Percentiles rank a stretch among this genome's conserved stretches.
These are phyloP conservation scores for Microtus montanus DNA, from an alignment of 2,113 vertebrate species.

Conservation along the genomic window DNA sequence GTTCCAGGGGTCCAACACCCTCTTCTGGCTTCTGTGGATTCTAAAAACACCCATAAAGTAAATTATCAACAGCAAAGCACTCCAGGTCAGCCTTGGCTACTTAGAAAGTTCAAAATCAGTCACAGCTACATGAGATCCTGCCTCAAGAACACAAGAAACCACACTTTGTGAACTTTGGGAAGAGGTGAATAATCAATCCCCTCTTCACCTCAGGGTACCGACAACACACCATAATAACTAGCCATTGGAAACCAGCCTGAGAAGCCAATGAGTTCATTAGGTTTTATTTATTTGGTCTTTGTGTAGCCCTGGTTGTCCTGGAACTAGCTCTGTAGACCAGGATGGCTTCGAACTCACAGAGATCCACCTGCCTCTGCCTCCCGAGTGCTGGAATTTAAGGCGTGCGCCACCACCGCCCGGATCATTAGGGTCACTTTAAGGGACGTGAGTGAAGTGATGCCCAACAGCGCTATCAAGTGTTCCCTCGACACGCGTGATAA, in stretches of 20 bases:
- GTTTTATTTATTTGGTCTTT: neutral
- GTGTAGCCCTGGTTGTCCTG: neutral
- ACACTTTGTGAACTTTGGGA: neutral
- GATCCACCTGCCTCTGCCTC: neutral
- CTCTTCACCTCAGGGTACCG: neutral
- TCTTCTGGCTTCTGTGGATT: neutral
- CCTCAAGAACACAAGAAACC: neutral
- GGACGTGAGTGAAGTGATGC: neutral
- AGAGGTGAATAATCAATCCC: neutral
- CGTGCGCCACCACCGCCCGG: accelerated
- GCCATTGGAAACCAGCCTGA: neutral
- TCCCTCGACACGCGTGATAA: too few species aligned
- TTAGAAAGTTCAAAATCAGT: neutral
- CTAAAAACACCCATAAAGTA: neutral
- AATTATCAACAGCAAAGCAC: neutral
- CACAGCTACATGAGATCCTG: neutral
- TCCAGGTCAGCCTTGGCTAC: neutral
- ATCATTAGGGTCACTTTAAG: neutral
- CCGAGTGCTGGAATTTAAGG: neutral
- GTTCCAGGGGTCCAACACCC: neutral
- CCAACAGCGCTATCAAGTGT: neutral
- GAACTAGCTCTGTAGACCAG: neutral
- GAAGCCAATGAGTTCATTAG: neutral
- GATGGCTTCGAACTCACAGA: neutral
- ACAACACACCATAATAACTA: neutral